These are phyloP conservation scores for Drosophila sordidula DNA, from an alignment of 2,888 invertebrate species.

Conservation along the genomic window DNA sequence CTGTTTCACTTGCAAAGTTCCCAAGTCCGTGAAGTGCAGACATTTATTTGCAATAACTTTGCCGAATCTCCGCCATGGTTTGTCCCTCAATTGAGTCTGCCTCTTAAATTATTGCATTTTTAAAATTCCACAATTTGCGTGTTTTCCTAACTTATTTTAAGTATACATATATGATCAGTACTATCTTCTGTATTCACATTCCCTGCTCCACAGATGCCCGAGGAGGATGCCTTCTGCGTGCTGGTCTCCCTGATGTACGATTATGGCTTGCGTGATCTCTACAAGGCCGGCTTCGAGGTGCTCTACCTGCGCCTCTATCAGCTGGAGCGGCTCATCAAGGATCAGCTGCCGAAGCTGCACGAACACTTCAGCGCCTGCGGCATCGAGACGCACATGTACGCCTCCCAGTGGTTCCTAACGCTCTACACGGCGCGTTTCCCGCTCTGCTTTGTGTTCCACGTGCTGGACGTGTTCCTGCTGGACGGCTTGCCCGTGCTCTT, in stretches of 20 bases:
- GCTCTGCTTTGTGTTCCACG: slow-evolving; percentile 97
- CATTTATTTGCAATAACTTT: too few species aligned
- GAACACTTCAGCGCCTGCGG: slow-evolving; percentile 92
- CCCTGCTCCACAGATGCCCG: slow-evolving; percentile 94
- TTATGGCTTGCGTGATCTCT: slow-evolving; percentile 96
- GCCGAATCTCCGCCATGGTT: too few species aligned
- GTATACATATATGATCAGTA: too few species aligned
- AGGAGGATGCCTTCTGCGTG: slow-evolving; percentile 99
- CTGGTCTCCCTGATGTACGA: slow-evolving; percentile 98
- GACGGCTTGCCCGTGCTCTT: slow-evolving; percentile 98
- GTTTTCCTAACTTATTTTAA: too few species aligned
- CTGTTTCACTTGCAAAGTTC: too few species aligned
- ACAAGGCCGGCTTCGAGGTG: slow-evolving; percentile 98
- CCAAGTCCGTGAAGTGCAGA: too few species aligned
- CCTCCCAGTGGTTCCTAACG: slow-evolving; percentile 99
- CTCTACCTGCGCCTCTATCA: slow-evolving; percentile 98
- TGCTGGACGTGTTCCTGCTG: slow-evolving; percentile 97
- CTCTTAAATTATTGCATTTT: too few species aligned
- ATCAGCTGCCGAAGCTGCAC: slow-evolving; percentile 92
- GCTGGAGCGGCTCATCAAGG: slow-evolving; percentile 94
- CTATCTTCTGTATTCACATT: too few species aligned
- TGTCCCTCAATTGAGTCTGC: too few species aligned
- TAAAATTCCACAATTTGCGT: too few species aligned
- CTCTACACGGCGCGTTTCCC: slow-evolving; percentile 99
- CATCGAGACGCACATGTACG: slow-evolving; percentile 99